phyloP scores from a whole-genome alignment of 2,888 invertebrate genomes.

The Euzophera pinguis region DNA sequence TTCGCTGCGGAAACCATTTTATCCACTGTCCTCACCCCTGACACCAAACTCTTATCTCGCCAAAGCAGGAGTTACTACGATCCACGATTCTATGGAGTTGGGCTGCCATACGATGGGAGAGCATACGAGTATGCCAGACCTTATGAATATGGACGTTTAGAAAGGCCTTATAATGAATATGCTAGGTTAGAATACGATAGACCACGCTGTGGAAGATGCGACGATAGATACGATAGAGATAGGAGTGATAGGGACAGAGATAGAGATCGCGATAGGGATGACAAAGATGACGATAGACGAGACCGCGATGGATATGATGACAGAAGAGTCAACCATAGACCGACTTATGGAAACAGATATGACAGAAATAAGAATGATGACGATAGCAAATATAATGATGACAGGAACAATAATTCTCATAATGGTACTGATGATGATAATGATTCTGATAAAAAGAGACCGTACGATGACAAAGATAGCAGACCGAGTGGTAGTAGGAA shows the following conservation, averaged over 20 bases:
- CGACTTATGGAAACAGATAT: constrained; percentile 54
- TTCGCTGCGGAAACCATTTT: constrained; percentile 47
- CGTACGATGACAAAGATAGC: constrained; percentile 45
- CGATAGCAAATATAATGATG: constrained; percentile 43
- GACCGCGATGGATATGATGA: constrained; percentile 42
- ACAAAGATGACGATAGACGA: constrained; percentile 20
- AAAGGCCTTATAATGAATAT: constrained; percentile 24
- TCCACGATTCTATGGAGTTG: constrained; percentile 45
- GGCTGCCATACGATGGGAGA: constrained; percentile 35
- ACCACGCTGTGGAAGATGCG: constrained; percentile 56
- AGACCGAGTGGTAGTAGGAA: constrained; percentile 37
- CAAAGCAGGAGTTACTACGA: constrained; percentile 65
- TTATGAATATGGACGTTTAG: constrained; percentile 15
- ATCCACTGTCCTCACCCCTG: constrained; percentile 49
- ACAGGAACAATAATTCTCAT: constrained; percentile 40
- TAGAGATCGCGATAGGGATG: constrained; percentile 19
- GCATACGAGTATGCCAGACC: constrained; percentile 26
- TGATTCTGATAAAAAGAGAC: constrained; percentile 41
- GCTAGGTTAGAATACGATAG: constrained; percentile 41
- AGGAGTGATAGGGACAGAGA: constrained; percentile 6
- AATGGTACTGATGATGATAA: constrained; percentile 59
- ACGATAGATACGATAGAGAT: constrained; percentile 25
- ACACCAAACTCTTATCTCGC: constrained; percentile 38
- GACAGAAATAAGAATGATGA: constrained; percentile 52
- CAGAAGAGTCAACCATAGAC: constrained; percentile 43